These are phyloP conservation scores for Stenchaetothrips biformis DNA, from an alignment of 2,888 invertebrate genomes.

Conservation along the genomic window DNA sequence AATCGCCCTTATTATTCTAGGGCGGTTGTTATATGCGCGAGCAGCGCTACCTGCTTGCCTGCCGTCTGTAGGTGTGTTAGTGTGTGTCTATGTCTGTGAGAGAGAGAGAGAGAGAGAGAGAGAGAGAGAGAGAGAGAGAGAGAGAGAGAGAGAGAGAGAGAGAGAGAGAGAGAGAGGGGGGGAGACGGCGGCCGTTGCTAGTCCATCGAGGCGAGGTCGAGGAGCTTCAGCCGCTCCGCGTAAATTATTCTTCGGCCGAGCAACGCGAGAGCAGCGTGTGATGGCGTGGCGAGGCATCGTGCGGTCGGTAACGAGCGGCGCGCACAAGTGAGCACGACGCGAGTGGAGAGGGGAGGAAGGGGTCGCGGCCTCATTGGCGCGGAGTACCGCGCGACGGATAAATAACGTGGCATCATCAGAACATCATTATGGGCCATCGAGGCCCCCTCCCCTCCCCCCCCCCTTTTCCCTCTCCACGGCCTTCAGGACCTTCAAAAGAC, in stretches of 20 bases:
- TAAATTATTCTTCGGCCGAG: constrained; percentile 27
- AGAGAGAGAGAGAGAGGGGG: constrained; percentile 26
- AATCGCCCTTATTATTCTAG: neutral
- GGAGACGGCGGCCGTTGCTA: neutral
- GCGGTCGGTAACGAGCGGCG: too few species aligned
- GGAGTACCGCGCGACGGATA: neutral
- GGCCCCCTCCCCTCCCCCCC: too few species aligned
- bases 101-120: too few species aligned
- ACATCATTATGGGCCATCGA: neutral
- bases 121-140: neutral
- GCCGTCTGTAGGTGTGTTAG: too few species aligned
- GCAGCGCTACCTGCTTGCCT: neutral
- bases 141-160: constrained; percentile 30
- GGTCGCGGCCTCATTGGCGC: neutral
- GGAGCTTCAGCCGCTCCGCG: constrained; percentile 23
- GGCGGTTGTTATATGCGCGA: too few species aligned
- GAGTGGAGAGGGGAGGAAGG: neutral
- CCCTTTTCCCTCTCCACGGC: too few species aligned
- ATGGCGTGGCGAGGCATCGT: neutral
- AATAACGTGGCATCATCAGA: neutral
- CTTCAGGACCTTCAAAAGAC: too few species aligned
- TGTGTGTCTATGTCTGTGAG: neutral
- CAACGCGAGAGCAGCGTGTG: constrained; percentile 24
- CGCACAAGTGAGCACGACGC: too few species aligned
- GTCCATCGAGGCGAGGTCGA: constrained; percentile 16